These are phyloP conservation scores for Glomeris marginata DNA, from an alignment of 2,888 invertebrate genomes.

Conservation along the genomic window DNA sequence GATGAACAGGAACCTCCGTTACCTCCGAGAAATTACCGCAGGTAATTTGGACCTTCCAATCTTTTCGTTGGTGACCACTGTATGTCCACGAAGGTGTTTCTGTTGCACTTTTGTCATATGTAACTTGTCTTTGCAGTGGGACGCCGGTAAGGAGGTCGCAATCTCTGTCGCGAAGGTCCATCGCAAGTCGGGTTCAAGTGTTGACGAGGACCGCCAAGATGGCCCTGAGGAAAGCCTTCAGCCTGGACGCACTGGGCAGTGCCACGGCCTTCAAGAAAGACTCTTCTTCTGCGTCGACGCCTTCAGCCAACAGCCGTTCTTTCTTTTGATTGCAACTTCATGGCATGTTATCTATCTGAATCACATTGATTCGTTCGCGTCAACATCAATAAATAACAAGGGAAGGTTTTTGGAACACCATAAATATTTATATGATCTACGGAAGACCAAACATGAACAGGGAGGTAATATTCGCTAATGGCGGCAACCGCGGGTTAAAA, in stretches of 20 bases:
- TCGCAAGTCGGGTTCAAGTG: conserved; percentile 3
- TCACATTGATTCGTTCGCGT: too few relatives aligned
- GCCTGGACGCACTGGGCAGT: conserved; percentile 4
- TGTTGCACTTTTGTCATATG: neutral
- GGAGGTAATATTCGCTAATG: too few relatives aligned
- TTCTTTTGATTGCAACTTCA: neutral
- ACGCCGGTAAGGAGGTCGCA: neutral
- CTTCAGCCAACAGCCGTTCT: neutral
- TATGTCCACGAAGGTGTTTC: neutral
- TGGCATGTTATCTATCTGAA: too few relatives aligned
- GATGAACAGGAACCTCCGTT: conserved; percentile 5
- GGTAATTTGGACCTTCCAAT: conserved; percentile 1
- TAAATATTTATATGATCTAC: too few relatives aligned
- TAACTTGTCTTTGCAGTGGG: neutral
- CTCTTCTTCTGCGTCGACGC: too few relatives aligned
- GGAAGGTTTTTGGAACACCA: too few relatives aligned
- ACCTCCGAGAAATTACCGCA: conserved; percentile 6
- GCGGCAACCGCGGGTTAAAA: too few relatives aligned
- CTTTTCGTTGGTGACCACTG: neutral
- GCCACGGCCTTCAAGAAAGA: neutral
- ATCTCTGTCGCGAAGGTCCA: neutral
- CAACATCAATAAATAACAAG: too few relatives aligned
- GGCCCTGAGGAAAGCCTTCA: conserved; percentile 12
- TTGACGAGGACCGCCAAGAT: conserved; percentile 7
- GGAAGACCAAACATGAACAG: too few relatives aligned